phyloP scores from a whole-genome alignment of 2,113 vertebrate genomes.

The Phaethornis superciliosus region DNA sequence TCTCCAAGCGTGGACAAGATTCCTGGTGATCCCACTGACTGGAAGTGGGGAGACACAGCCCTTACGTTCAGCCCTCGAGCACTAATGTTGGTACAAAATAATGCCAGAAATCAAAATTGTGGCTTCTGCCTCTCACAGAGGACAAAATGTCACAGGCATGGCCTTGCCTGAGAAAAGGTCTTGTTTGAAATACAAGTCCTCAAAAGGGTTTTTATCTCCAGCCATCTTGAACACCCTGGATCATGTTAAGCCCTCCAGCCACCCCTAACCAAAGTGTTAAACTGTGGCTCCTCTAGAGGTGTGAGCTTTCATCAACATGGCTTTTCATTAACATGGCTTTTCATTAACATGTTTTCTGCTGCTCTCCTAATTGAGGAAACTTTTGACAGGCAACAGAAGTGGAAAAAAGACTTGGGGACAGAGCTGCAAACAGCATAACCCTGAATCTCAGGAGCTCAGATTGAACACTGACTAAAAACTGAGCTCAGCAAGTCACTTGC shows the following conservation, averaged over 20 bases:
- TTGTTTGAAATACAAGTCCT: neutral
- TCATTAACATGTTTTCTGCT: constrained; percentile 33
- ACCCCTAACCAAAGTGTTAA: neutral
- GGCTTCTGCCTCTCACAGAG: neutral
- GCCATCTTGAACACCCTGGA: neutral
- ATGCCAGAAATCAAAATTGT: neutral
- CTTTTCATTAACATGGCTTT: constrained; percentile 25
- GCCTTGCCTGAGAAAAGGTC: neutral
- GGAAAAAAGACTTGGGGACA: neutral
- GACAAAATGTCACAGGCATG: neutral
- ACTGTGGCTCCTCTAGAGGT: neutral
- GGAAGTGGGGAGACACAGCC: neutral
- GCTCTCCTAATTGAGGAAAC: neutral
- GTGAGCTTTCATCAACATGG: constrained; percentile 10
- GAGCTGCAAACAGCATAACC: neutral
- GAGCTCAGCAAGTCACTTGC: neutral
- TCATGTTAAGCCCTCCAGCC: neutral
- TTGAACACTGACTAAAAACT: neutral
- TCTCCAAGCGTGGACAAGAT: neutral
- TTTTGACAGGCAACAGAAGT: neutral
- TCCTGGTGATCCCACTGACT: neutral
- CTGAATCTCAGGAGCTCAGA: neutral
- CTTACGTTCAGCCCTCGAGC: rapidly evolving
- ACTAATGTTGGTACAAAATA: rapidly evolving
- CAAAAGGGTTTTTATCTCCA: neutral